Conservation (phyloP, 2,113 vertebrate genomes). For the Agapornis roseicollis region DNA sequence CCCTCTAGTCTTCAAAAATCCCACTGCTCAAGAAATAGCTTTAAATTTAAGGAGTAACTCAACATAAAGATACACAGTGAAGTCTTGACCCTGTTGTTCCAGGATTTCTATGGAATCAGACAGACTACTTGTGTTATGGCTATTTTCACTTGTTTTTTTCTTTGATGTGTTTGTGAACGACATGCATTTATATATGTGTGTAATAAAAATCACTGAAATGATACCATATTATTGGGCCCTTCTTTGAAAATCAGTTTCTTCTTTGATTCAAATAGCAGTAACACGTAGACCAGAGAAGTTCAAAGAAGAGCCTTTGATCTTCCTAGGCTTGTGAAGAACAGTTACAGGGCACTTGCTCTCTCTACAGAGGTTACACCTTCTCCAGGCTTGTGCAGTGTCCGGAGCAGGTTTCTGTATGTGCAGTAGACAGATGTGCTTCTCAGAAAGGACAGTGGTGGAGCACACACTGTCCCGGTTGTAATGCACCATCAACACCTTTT, state of each 20-base stretch:
- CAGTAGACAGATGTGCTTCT: background rate
- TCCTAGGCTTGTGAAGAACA: background rate
- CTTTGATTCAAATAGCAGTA: background rate
- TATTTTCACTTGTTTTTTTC: background rate
- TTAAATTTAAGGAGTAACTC: background rate
- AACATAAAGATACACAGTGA: background rate
- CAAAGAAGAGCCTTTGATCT: background rate
- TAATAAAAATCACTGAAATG: background rate
- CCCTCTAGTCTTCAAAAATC: background rate
- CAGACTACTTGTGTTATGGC: background rate
- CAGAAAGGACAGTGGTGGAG: background rate
- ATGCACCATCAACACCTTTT: background rate
- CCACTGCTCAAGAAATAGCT: background rate
- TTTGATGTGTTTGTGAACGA: slow-evolving; percentile 3
- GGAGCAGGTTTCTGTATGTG: background rate
- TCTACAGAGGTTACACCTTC: background rate
- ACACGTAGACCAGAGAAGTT: background rate
- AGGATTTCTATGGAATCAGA: background rate
- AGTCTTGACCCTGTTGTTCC: background rate
- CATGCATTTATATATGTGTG: accelerated
- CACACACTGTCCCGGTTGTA: background rate
- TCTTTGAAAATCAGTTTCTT: background rate
- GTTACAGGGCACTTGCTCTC: background rate
- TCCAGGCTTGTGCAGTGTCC: accelerated
- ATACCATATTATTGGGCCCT: background rate